A percentile compares a stretch with the other conserved stretches of the same genome.
Evolutionary conservation across 1,140 invertebrate genomes (phyloP).

Genomic region (Meloidogyne hapla): DNA sequence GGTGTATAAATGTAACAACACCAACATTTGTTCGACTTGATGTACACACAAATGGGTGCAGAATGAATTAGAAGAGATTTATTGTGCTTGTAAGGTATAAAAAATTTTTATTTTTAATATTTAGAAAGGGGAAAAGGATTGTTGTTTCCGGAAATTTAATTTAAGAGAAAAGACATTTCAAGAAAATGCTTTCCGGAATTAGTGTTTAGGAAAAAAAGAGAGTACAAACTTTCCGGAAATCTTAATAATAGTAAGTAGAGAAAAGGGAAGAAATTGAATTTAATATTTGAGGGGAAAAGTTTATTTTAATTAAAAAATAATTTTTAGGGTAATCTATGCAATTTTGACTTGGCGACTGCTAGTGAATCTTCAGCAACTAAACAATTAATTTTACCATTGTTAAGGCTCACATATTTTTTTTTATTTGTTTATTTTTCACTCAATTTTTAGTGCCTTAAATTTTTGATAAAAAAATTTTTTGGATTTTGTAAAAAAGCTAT

Average conservation of each 20-base stretch:
- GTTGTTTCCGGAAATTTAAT: too few relatives aligned
- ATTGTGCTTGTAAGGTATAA: conserved; percentile 37
- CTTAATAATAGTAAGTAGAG: too few relatives aligned
- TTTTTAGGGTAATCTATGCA: conserved; percentile 26
- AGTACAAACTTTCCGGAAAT: too few relatives aligned
- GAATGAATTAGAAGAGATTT: conserved; percentile 49
- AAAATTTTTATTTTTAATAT: too few relatives aligned
- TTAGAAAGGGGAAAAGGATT: too few relatives aligned
- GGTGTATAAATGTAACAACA: conserved; percentile 61
- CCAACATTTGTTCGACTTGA: conserved; percentile 47
- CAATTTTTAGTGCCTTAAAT: not conserved
- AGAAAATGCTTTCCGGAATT: too few relatives aligned
- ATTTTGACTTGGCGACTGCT: conserved; percentile 23
- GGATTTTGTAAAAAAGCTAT: too few relatives aligned
- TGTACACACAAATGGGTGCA: conserved; percentile 61
- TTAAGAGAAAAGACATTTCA: not conserved
- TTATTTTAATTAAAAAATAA: not conserved
- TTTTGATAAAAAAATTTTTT: not conserved
- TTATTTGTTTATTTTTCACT: not conserved
- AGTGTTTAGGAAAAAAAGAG: too few relatives aligned
- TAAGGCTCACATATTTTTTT: not conserved
- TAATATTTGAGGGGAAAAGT: not conserved
- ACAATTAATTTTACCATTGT: not conserved
- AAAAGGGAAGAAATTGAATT: too few relatives aligned
- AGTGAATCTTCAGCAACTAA: conserved; percentile 21